phyloP scores from a whole-genome alignment of 2,113 vertebrate species.

The Carettochelys insculpta region DNA sequence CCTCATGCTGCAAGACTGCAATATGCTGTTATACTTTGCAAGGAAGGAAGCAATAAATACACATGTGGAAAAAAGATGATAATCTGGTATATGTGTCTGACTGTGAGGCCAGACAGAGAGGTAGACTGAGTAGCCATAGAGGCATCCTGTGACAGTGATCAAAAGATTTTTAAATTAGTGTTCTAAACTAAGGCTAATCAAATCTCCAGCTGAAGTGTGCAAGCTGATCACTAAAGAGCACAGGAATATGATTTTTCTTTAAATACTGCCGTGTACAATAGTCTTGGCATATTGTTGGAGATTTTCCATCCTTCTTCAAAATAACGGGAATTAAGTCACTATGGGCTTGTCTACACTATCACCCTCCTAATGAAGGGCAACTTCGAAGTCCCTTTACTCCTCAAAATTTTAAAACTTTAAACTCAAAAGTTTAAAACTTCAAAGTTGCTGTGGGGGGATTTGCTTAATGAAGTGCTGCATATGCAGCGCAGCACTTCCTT shows the following conservation, averaged over 20 bases:
- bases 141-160: neutral
- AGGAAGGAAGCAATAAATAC: neutral
- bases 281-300: neutral
- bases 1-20: neutral
- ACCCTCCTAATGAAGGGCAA: too few relatives aligned
- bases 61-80: neutral
- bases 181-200: neutral
- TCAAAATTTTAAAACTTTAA: too few relatives aligned
- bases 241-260: neutral
- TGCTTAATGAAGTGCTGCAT: too few relatives aligned
- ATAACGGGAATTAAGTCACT: neutral
- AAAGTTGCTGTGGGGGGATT: too few relatives aligned
- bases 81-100: neutral
- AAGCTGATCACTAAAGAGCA: neutral
- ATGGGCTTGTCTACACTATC: too few relatives aligned
- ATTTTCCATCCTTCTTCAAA: neutral
- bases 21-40: neutral
- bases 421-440: too few relatives aligned
- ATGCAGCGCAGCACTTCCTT: too few relatives aligned
- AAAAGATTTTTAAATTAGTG: neutral
- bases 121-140: neutral
- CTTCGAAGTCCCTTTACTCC: too few relatives aligned
- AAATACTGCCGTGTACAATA: neutral
- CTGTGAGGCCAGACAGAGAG: neutral
- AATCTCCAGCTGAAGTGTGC: neutral